phyloP scores from a whole-genome alignment of 2,888 invertebrate species.

The Cantharis nigra region DNA sequence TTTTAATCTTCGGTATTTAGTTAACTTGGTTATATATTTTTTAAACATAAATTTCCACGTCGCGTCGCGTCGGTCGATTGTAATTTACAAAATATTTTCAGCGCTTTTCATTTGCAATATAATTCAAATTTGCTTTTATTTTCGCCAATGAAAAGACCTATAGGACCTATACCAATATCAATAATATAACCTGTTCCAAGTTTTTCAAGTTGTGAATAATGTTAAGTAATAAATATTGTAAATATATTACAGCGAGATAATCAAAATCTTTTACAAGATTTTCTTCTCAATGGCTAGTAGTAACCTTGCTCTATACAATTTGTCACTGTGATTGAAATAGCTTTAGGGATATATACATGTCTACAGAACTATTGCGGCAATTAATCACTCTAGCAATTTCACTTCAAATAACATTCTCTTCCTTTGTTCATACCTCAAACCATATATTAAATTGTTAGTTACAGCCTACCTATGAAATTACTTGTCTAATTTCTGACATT shows the following conservation, averaged over 20 bases:
- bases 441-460: background rate
- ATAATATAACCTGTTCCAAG: background rate
- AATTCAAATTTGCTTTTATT: background rate
- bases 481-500: background rate
- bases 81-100: background rate
- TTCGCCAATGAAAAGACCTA: background rate
- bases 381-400: slow-evolving; percentile 53
- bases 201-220: background rate
- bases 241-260: background rate
- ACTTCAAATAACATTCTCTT: slow-evolving; percentile 41
- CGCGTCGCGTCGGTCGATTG: background rate
- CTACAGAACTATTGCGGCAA: slow-evolving; percentile 53
- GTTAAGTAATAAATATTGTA: background rate
- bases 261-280: background rate
- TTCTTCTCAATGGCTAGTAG: background rate
- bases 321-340: slow-evolving; percentile 55
- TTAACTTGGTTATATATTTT: background rate
- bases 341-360: slow-evolving; percentile 54
- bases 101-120: background rate
- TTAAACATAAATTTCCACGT: background rate
- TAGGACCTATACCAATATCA: background rate
- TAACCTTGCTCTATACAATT: slow-evolving; percentile 44
- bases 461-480: background rate
- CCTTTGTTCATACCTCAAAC: slow-evolving; percentile 3
- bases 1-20: background rate